Evolutionary conservation across 2,113 vertebrate genomes (phyloP).

Genomic region (Agapornis roseicollis): DNA sequence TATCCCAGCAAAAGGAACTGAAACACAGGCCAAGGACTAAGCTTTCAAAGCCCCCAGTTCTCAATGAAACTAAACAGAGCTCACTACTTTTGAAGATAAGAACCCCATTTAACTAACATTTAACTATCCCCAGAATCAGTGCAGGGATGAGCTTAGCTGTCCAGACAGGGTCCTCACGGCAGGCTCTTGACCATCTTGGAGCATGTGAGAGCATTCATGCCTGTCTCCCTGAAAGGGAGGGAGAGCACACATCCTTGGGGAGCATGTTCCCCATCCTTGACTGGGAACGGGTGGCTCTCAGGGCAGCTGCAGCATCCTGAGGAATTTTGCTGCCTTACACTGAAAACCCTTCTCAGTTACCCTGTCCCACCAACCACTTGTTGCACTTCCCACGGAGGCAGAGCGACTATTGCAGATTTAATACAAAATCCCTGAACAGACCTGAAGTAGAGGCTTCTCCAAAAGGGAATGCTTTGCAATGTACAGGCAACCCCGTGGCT

Average conservation of each 20-base stretch:
- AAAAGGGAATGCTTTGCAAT: not conserved
- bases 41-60: not conserved
- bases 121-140: not conserved
- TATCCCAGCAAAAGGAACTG: not conserved
- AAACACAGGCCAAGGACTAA: not conserved
- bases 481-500: not conserved
- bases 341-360: not conserved
- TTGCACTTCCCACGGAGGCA: not conserved
- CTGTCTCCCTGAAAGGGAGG: not conserved
- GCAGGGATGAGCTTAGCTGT: not conserved
- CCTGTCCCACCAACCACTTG: not conserved
- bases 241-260: not conserved
- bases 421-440: not conserved
- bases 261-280: not conserved
- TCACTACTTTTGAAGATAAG: not conserved
- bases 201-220: not conserved
- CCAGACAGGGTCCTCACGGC: not conserved
- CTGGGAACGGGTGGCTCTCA: not conserved
- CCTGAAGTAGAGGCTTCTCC: not conserved
- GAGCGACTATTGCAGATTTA: not conserved
- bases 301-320: not conserved
- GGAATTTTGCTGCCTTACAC: not conserved
- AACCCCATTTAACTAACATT: not conserved
- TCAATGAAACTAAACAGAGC: not conserved
- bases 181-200: rapidly evolving